Evolutionary conservation across 1,140 invertebrate genomes (phyloP).

Genomic region (Nasonia longicornis): DNA sequence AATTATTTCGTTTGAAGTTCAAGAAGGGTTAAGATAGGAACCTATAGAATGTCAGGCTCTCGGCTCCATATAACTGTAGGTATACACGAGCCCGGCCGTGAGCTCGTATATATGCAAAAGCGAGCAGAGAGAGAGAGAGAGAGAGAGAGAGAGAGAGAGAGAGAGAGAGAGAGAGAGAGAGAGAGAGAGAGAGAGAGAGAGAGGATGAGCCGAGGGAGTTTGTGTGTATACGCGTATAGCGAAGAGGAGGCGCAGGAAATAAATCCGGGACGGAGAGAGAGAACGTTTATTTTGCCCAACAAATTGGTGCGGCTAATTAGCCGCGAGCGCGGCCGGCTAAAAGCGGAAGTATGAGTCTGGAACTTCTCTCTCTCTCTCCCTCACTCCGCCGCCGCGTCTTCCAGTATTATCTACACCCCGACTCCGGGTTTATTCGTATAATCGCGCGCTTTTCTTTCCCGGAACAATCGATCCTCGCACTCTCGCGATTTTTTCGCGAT

Average conservation of each 20-base stretch:
- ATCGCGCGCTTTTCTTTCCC: background rate
- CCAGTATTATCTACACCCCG: background rate
- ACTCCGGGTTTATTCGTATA: background rate
- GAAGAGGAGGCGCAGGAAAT: background rate
- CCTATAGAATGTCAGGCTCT: slow-evolving; percentile 43
- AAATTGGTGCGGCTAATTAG: slow-evolving; percentile 67
- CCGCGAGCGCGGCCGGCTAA: slow-evolving; percentile 48
- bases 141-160: background rate
- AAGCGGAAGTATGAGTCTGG: slow-evolving; percentile 51
- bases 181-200: background rate
- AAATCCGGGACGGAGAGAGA: slow-evolving; percentile 47
- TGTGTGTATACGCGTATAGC: background rate
- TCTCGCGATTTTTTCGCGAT: background rate
- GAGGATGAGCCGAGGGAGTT: background rate
- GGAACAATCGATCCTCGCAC: too few species aligned
- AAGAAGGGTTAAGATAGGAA: slow-evolving; percentile 52
- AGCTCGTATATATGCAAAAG: slow-evolving; percentile 5
- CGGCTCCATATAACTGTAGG: slow-evolving; percentile 19
- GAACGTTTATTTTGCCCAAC: slow-evolving; percentile 64
- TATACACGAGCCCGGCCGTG: slow-evolving; percentile 4
- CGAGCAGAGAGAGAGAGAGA: background rate
- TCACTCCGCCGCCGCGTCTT: background rate
- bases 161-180: background rate
- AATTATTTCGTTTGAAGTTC: slow-evolving; percentile 70
- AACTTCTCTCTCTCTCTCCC: background rate